A percentile compares a stretch with the other conserved stretches of the same genome.
phyloP scores from a whole-genome alignment of 2,113 vertebrate genomes.

The Aphelocoma coerulescens region DNA sequence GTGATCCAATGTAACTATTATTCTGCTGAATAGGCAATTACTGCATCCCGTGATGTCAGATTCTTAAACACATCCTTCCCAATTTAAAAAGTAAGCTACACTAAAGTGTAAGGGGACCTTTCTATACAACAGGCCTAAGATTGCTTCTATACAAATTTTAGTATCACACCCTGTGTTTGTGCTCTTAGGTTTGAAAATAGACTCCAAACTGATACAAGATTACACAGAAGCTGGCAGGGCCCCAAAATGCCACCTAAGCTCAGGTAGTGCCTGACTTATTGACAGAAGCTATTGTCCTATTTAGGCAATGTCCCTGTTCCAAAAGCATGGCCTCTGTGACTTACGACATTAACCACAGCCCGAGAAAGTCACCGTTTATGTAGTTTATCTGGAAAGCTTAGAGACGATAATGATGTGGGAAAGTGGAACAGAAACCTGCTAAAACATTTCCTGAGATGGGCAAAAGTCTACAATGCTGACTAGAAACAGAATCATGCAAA shows the following conservation, averaged over 20 bases:
- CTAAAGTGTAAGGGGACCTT: neutral
- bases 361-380: neutral
- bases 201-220: neutral
- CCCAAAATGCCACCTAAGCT: neutral
- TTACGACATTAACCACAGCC: neutral
- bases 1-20: neutral
- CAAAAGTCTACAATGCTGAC: neutral
- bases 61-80: neutral
- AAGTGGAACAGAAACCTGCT: neutral
- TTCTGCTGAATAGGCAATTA: neutral
- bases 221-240: neutral
- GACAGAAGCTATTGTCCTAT: neutral
- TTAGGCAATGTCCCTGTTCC: neutral
- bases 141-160: neutral
- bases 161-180: neutral
- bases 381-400: neutral
- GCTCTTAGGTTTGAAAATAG: neutral
- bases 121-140: neutral
- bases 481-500: neutral
- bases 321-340: neutral
- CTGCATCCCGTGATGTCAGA: neutral
- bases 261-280: neutral
- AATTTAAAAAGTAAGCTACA: neutral
- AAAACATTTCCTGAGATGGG: neutral
- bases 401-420: neutral